Evolutionary conservation across 2,888 invertebrate genomes (phyloP).

Genomic region (Gibbula magus): DNA sequence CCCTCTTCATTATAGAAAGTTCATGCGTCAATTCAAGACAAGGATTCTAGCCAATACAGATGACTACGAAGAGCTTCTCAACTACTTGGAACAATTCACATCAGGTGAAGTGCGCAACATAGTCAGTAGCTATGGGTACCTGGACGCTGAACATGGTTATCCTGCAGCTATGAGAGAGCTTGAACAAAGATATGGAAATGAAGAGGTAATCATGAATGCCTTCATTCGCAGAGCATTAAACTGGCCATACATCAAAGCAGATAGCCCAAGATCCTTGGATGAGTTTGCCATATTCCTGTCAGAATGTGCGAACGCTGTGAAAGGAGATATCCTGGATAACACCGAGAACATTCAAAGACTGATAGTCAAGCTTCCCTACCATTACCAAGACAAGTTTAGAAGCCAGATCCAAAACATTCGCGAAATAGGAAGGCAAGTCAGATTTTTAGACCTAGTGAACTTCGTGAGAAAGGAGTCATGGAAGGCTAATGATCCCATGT

Average conservation of each 20-base stretch:
- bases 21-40: neutral
- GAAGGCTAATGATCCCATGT: neutral
- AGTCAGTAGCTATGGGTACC: slow-evolving; percentile 17
- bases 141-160: neutral
- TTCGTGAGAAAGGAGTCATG: slow-evolving; percentile 29
- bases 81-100: neutral
- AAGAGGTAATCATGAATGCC: neutral
- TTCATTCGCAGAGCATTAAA: no score
- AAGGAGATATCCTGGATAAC: slow-evolving; percentile 23
- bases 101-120: neutral
- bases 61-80: neutral
- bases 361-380: slow-evolving; percentile 31
- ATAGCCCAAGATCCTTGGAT: slow-evolving; percentile 31
- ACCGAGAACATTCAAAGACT: slow-evolving; percentile 30
- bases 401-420: slow-evolving; percentile 3
- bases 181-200: neutral
- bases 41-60: neutral
- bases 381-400: slow-evolving; percentile 33
- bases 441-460: slow-evolving; percentile 25
- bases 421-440: slow-evolving; percentile 6
- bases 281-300: slow-evolving; percentile 35
- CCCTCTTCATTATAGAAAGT: neutral
- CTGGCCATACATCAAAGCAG: slow-evolving; percentile 3
- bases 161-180: neutral
- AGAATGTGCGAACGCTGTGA: slow-evolving; percentile 35